These are phyloP conservation scores for Apteryx owenii DNA, from an alignment of 2,113 vertebrate genomes.

Conservation along the genomic window DNA sequence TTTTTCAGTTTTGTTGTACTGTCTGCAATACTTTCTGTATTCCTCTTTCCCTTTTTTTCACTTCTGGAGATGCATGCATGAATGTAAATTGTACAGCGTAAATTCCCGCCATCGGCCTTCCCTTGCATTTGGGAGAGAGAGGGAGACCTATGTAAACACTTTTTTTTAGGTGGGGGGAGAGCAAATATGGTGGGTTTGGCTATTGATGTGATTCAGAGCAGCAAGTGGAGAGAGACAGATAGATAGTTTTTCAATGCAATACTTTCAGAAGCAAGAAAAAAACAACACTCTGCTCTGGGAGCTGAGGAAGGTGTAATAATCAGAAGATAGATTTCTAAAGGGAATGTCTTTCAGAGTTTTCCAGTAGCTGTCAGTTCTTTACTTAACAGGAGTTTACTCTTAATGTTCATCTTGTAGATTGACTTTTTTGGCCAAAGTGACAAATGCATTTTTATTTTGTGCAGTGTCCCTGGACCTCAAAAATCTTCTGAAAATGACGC, in stretches of 20 bases:
- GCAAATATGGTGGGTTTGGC: neutral
- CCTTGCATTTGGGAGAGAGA: neutral
- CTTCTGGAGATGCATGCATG: neutral
- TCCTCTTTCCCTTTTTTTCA: neutral
- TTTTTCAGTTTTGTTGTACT: neutral
- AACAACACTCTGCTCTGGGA: neutral
- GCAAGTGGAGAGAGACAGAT: neutral
- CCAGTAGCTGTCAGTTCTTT: neutral
- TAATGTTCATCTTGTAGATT: neutral
- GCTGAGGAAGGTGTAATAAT: neutral
- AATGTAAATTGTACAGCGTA: neutral
- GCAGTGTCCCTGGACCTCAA: constrained; percentile 57
- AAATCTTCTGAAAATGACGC: neutral
- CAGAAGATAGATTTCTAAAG: neutral
- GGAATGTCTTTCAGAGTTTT: neutral
- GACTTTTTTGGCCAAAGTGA: neutral
- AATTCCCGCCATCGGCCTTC: neutral
- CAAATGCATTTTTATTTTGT: neutral
- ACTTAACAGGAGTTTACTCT: neutral
- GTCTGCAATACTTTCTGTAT: neutral
- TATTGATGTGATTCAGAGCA: neutral
- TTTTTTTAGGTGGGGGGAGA: neutral
- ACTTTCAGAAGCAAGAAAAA: neutral
- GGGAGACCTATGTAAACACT: neutral
- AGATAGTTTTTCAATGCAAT: neutral